Evolutionary conservation across 2,113 vertebrate species (phyloP).

Genomic region (Rhagologus leucostigma): DNA sequence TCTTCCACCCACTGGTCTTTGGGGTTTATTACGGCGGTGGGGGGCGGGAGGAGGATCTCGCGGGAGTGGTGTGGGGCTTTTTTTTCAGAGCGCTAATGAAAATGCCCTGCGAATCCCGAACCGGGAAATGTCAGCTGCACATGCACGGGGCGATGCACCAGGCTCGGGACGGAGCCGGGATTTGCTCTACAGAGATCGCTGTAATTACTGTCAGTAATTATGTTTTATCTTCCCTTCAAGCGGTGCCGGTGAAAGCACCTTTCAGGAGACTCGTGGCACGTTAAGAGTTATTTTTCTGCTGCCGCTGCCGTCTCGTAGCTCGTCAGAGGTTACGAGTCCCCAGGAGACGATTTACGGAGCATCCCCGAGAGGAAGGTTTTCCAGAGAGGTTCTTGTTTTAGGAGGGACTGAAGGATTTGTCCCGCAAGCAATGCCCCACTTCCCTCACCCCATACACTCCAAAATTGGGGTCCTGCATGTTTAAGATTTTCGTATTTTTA

Average conservation of each 20-base stretch:
- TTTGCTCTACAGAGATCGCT: not conserved
- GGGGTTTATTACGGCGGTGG: not conserved
- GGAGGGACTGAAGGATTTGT: not conserved
- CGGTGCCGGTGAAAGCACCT: not conserved
- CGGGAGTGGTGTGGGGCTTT: not conserved
- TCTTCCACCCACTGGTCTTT: constrained; percentile 80
- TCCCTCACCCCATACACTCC: rapidly evolving
- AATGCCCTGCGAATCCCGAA: not conserved
- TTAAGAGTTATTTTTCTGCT: not conserved
- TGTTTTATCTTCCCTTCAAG: not conserved
- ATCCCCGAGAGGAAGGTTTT: not conserved
- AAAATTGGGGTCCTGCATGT: rapidly evolving
- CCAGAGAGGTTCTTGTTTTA: not conserved
- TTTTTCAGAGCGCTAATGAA: not conserved
- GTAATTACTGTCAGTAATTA: not conserved
- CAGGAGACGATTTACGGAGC: not conserved
- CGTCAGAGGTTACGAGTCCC: not conserved
- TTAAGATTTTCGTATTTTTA: not conserved
- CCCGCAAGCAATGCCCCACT: rapidly evolving
- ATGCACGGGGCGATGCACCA: not conserved
- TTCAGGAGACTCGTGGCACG: not conserved
- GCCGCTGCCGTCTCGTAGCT: not conserved
- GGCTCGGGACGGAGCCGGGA: not conserved
- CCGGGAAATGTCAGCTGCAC: not conserved
- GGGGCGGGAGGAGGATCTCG: not conserved